These are phyloP conservation scores for Leucophenga varia DNA, from an alignment of 1,140 invertebrate species.

Conservation along the genomic window DNA sequence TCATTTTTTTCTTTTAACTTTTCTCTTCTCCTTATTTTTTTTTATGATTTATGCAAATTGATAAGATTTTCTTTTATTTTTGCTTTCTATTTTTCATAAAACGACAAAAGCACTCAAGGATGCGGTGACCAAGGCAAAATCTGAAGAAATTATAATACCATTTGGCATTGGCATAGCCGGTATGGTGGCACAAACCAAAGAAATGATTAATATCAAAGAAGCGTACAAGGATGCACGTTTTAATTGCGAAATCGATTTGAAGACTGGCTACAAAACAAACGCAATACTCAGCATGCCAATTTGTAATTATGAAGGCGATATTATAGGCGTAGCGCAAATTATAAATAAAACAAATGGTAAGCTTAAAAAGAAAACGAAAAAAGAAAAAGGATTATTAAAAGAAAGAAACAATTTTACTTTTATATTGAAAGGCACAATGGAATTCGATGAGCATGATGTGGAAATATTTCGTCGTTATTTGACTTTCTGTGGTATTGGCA, in stretches of 20 bases:
- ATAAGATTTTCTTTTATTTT: no score
- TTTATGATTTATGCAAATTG: conserved; percentile 28
- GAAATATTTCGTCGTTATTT: conserved; percentile 86
- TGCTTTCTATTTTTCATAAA: conserved; percentile 12
- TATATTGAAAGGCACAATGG: conserved; percentile 62
- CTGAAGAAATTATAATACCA: conserved; percentile 82
- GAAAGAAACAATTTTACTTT: not conserved
- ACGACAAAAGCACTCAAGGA: conserved; percentile 78
- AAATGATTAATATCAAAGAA: conserved; percentile 87
- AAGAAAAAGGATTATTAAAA: no score
- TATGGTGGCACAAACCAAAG: conserved; percentile 82
- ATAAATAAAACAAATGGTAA: conserved; percentile 89
- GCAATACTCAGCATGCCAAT: conserved; percentile 93
- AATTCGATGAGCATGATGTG: conserved; percentile 87
- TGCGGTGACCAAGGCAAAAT: conserved; percentile 69
- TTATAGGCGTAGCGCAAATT: conserved; percentile 95
- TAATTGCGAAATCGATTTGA: conserved; percentile 87
- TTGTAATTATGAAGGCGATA: conserved; percentile 92
- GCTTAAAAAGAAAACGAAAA: not conserved
- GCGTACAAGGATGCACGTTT: conserved; percentile 83
- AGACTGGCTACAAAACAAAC: conserved; percentile 90
- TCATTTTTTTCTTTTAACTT: conserved; percentile 18
- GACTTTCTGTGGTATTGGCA: conserved; percentile 95
- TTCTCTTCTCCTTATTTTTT: no score
- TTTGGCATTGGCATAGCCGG: conserved; percentile 91